These are phyloP conservation scores for Cerastoderma edule DNA, from an alignment of 2,888 invertebrate species.

Conservation along the genomic window DNA sequence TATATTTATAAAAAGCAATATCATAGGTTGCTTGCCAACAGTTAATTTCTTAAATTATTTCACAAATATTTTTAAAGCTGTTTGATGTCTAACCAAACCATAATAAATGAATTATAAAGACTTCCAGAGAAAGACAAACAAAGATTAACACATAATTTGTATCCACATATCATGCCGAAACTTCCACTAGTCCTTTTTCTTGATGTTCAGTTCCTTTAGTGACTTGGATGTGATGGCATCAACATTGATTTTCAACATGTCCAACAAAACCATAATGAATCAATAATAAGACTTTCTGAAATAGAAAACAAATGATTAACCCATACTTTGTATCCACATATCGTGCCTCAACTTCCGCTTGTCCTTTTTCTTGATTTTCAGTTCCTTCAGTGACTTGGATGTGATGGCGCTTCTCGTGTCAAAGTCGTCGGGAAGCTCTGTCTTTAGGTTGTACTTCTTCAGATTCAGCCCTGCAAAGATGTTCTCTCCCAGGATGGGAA, in stretches of 20 bases:
- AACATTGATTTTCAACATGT: not conserved
- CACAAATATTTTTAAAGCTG: too few relatives aligned
- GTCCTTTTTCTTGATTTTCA: slow-evolving; percentile 85
- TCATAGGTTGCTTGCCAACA: too few relatives aligned
- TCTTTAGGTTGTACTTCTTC: slow-evolving; percentile 65
- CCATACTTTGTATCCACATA: slow-evolving; percentile 78
- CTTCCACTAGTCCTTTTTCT: not conserved
- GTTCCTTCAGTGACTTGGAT: slow-evolving; percentile 77
- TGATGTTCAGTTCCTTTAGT: not conserved
- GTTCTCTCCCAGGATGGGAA: slow-evolving; percentile 33
- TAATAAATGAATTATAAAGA: not conserved
- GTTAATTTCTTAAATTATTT: too few relatives aligned
- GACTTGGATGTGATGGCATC: not conserved
- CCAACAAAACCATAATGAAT: not conserved
- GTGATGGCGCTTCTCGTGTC: slow-evolving; percentile 79
- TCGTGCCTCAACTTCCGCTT: slow-evolving; percentile 79
- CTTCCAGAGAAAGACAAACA: not conserved
- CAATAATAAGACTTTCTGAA: not conserved
- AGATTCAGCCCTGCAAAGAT: slow-evolving; percentile 71
- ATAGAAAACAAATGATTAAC: not conserved
- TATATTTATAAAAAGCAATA: too few relatives aligned
- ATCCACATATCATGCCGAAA: not conserved
- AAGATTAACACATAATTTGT: not conserved
- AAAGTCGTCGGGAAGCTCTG: slow-evolving; percentile 73
- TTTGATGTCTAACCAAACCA: too few relatives aligned